Evolutionary conservation across 2,888 invertebrate species (phyloP).

Genomic region (Keiferia lycopersicella): DNA sequence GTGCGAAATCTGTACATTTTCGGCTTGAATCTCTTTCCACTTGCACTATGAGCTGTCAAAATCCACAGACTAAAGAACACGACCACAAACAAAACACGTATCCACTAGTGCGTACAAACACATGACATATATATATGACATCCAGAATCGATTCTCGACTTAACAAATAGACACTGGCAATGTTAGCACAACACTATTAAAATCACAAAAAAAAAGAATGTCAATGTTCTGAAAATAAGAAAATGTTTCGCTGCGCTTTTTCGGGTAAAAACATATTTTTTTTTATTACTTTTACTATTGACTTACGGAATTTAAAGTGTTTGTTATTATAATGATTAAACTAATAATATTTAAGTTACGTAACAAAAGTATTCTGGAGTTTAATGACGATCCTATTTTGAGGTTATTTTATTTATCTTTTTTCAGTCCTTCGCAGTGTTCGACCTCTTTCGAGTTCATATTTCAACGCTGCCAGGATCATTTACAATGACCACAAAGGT

Average conservation of each 20-base stretch:
- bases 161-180: not conserved
- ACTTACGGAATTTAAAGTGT: conserved; percentile 25
- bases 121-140: not conserved
- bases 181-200: not conserved
- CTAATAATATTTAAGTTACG: conserved; percentile 8
- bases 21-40: conserved; percentile 66
- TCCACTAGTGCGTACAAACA: conserved; percentile 6
- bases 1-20: conserved; percentile 77
- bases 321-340: not conserved
- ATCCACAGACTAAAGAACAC: conserved; percentile 52
- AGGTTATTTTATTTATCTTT: conserved; percentile 54
- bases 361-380: conserved; percentile 34
- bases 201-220: conserved; percentile 26
- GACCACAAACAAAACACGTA: conserved; percentile 23
- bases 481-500: conserved; percentile 46
- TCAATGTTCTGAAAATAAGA: conserved; percentile 41
- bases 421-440: conserved; percentile 64
- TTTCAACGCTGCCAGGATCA: conserved; percentile 55
- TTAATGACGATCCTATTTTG: conserved; percentile 43
- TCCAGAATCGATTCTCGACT: not conserved
- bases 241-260: conserved; percentile 64
- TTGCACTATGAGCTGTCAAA: conserved; percentile 72
- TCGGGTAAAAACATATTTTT: conserved; percentile 51
- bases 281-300: conserved; percentile 34
- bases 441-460: conserved; percentile 52